A percentile compares a stretch with the other conserved stretches of the same genome.
These are phyloP conservation scores for Colossoma macropomum DNA, from an alignment of 2,113 vertebrate genomes.

Conservation along the genomic window DNA sequence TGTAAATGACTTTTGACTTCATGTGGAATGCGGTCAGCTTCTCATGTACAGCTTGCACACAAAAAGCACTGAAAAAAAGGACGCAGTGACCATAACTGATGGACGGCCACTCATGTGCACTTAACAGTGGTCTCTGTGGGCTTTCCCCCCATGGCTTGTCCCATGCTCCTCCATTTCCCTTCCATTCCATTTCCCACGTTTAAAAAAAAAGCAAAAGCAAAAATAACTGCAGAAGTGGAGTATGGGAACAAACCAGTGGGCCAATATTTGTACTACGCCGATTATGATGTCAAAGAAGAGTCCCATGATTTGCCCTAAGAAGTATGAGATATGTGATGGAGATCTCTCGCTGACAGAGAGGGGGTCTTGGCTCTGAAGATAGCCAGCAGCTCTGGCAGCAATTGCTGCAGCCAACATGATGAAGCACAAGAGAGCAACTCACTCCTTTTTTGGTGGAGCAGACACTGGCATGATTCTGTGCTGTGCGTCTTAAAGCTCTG, in stretches of 20 bases:
- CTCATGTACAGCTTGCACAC: conserved; percentile 42
- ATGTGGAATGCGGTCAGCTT: conserved; percentile 33
- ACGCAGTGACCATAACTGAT: conserved; percentile 22
- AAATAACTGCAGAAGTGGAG: conserved; percentile 41
- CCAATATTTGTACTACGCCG: conserved; percentile 22
- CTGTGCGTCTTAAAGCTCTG: conserved; percentile 9
- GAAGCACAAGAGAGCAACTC: conserved; percentile 39
- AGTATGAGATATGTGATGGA: conserved; percentile 37
- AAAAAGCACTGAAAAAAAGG: conserved; percentile 4
- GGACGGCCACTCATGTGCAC: conserved; percentile 25
- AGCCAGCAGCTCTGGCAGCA: conserved; percentile 44
- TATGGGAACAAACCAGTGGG: conserved; percentile 53
- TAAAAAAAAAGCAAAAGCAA: conserved; percentile 33
- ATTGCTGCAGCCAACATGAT: conserved; percentile 43
- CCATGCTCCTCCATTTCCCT: conserved; percentile 50
- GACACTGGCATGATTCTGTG: conserved; percentile 43
- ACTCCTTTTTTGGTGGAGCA: conserved; percentile 62
- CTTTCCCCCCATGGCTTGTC: conserved; percentile 30
- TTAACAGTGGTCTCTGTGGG: conserved; percentile 45
- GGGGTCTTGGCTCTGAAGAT: conserved; percentile 56
- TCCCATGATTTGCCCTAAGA: conserved; percentile 43
- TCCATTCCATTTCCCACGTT: conserved; percentile 51
- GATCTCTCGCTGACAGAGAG: conserved; percentile 46
- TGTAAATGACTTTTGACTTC: conserved; percentile 41
- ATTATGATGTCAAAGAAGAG: conserved; percentile 33